These are phyloP conservation scores for Zaprionus bogoriensis DNA, from an alignment of 2,888 invertebrate species.

Conservation along the genomic window DNA sequence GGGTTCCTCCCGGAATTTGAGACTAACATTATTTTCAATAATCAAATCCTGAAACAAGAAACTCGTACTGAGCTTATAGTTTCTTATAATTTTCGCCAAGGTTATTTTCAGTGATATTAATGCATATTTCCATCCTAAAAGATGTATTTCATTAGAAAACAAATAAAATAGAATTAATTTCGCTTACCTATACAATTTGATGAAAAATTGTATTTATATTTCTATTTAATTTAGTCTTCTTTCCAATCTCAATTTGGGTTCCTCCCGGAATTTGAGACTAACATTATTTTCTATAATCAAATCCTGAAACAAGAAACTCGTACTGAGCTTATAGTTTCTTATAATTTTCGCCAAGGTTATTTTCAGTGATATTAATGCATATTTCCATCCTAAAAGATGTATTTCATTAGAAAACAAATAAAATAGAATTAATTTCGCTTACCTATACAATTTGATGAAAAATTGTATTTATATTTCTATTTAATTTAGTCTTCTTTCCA, in stretches of 20 bases:
- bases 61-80: slow-evolving; percentile 69
- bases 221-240: slow-evolving; percentile 22
- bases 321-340: slow-evolving; percentile 70
- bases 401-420: no score
- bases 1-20: slow-evolving; percentile 65
- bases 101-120: slow-evolving; percentile 65
- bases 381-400: slow-evolving; percentile 69
- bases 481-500: slow-evolving; percentile 42
- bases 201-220: not conserved
- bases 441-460: no score
- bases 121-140: slow-evolving; percentile 73
- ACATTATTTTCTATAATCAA: slow-evolving; percentile 68
- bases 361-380: slow-evolving; percentile 67
- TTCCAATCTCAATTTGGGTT: slow-evolving; percentile 55
- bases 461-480: not conserved
- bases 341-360: slow-evolving; percentile 68
- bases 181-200: no score
- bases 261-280: slow-evolving; percentile 60
- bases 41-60: slow-evolving; percentile 68
- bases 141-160: not conserved
- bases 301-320: slow-evolving; percentile 66
- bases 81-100: slow-evolving; percentile 67
- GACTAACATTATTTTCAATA: slow-evolving; percentile 64
- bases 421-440: no score
- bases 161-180: no score